Evolutionary conservation across 2,113 vertebrate genomes (phyloP), one percentile per base, ranked within the genome.

Genomic region (Pteropus alecto): DNA sequence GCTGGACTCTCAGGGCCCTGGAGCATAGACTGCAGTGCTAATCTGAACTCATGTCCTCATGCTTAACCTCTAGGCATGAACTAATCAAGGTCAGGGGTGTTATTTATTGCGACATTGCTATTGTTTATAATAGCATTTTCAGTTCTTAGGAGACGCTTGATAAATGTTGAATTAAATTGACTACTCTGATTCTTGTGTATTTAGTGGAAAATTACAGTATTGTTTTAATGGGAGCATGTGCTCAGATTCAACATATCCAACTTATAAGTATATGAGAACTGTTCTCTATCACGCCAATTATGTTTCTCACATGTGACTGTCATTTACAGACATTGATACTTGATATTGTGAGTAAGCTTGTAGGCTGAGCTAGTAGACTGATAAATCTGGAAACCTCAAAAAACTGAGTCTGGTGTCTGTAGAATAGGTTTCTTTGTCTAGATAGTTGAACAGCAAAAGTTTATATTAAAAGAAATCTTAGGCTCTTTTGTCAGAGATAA

Each of bases 91-190:
- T 2, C 2, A 33, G 7, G 24, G 1, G 14, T 76, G n/a, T 11
- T 35, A 0, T 43, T 61, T 14, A 6, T 0, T 19, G 15, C 18
- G 7, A 41, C 2, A 0, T 3, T 22, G 3, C n/a, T 11, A 0
- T 46, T 58, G 3, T 84, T 16, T 85, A 0, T 48, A 19, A 51
- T 5, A 33, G 28, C n/a, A 12, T 30, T 33, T 46, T 16, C 9
- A 41, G 8, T 79, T 54, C 26, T 43, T 43, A 56, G 38, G 26
- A 81, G 38, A 46, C 38, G 9, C 22, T 87, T 79, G 51, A 63
- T 85, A 70, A 8, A 67, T 63, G n/a, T 46, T 82, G 41, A 60
- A 38, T 74, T 87, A 11, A 54, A 26, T 71, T 46, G 8, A 58
- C n/a, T 56, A 16, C 10, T 87, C 90, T 74, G n/a, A 70, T 60